Percentiles rank a stretch among this genome's conserved stretches.
These are phyloP conservation scores for Reticulitermes lucifugus DNA, from an alignment of 2,888 invertebrate species.

Conservation along the genomic window DNA sequence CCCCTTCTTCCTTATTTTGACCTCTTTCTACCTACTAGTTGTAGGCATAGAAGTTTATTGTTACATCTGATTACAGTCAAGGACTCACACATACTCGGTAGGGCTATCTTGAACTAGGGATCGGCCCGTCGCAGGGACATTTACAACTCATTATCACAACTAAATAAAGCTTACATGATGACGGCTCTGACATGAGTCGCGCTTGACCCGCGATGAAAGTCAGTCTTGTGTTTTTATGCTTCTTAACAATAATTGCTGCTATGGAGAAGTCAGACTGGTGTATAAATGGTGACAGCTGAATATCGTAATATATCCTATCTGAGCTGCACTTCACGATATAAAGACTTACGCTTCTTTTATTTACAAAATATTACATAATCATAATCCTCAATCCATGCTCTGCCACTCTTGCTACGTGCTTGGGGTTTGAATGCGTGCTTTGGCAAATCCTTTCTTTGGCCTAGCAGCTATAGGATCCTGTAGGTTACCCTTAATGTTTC, in stretches of 20 bases:
- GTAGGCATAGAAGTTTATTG: too few relatives aligned
- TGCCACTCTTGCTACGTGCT: neutral
- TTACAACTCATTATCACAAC: too few relatives aligned
- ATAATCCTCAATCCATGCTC: neutral
- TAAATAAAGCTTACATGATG: neutral
- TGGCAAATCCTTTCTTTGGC: too few relatives aligned
- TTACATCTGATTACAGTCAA: too few relatives aligned
- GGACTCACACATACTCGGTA: too few relatives aligned
- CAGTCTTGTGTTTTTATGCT: neutral
- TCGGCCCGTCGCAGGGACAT: too few relatives aligned
- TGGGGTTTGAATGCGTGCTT: neutral
- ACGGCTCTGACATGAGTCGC: neutral
- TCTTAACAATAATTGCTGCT: neutral
- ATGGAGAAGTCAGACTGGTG: neutral
- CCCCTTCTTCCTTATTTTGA: too few relatives aligned
- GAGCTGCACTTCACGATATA: neutral
- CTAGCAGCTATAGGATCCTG: too few relatives aligned
- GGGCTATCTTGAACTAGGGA: too few relatives aligned
- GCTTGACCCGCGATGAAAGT: neutral
- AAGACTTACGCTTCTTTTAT: neutral
- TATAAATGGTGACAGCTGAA: constrained; percentile 4
- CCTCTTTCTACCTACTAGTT: too few relatives aligned
- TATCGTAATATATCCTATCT: too few relatives aligned
- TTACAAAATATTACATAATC: neutral
- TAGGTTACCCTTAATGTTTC: too few relatives aligned